Percentiles rank a stretch among this genome's conserved stretches.
phyloP scores from a whole-genome alignment of 1,140 invertebrate species.

The Ooceraea biroi region DNA sequence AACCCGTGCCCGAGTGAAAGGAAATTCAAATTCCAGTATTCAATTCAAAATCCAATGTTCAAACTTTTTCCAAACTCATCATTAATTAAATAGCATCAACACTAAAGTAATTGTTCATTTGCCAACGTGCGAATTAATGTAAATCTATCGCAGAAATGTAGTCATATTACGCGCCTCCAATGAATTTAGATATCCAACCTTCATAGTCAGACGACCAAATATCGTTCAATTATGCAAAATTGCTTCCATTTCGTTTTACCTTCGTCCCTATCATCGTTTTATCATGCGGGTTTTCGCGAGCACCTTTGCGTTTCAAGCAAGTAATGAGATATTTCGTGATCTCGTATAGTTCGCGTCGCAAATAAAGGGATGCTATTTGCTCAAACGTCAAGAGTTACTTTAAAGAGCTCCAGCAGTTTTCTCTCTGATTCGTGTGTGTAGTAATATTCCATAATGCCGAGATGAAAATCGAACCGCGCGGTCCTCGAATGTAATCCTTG shows the following conservation, averaged over 20 bases:
- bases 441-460: not conserved
- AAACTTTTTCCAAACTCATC: conserved; percentile 29
- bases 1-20: too few relatives aligned
- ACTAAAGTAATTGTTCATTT: not conserved
- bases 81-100: not conserved
- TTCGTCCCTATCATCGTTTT: conserved; percentile 7
- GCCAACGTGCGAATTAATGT: not conserved
- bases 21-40: conserved; percentile 19
- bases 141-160: not conserved
- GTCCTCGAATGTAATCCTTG: not conserved
- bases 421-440: not conserved
- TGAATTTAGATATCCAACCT: not conserved
- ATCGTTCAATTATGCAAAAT: not conserved
- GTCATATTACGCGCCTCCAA: not conserved
- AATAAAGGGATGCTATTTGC: not conserved
- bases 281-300: not conserved
- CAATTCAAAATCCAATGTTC: conserved; percentile 7
- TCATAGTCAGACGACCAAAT: not conserved
- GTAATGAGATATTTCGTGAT: not conserved
- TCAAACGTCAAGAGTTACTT: not conserved
- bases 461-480: not conserved
- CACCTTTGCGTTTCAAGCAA: not conserved
- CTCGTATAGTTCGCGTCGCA: not conserved
- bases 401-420: not conserved
- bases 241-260: not conserved